A percentile compares a stretch with the other conserved stretches of the same genome.
These are phyloP conservation scores for Thalassophryne amazonica DNA, from an alignment of 2,797 vertebrate species.

Conservation along the genomic window DNA sequence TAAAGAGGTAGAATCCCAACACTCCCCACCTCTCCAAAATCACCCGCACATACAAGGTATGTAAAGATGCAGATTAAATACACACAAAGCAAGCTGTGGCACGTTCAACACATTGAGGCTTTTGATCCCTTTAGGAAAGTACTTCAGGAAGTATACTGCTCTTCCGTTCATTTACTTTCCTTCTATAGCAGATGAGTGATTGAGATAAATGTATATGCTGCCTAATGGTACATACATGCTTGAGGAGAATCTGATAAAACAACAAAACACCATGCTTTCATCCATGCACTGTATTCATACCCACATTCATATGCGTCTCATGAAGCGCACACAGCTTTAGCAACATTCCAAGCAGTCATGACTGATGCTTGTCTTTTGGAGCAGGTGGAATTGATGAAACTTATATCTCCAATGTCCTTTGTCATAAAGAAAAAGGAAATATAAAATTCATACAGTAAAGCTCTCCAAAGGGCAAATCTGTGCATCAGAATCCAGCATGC, in stretches of 20 bases:
- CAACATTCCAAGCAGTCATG: not conserved
- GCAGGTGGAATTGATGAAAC: not conserved
- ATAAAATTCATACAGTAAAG: not conserved
- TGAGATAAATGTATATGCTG: not conserved
- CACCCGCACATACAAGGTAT: too few species aligned
- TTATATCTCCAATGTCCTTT: not conserved
- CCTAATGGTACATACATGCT: conserved; percentile 19
- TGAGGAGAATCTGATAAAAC: not conserved
- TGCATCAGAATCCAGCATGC: conserved; percentile 23
- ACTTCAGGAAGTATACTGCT: too few species aligned
- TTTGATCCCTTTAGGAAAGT: too few species aligned
- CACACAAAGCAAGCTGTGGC: too few species aligned
- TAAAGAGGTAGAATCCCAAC: too few species aligned
- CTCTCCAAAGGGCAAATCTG: not conserved
- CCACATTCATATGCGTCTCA: conserved; percentile 7
- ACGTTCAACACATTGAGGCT: too few species aligned
- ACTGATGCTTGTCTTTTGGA: not conserved
- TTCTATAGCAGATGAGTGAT: not conserved
- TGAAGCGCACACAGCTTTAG: conserved; percentile 5
- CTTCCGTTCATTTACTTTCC: not conserved
- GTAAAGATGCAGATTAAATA: too few species aligned
- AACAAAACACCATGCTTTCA: conserved; percentile 38
- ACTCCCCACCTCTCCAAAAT: too few species aligned
- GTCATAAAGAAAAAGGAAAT: conserved; percentile 2
- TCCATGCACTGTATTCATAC: conserved; percentile 40